These are phyloP conservation scores for Paradisaea rubra DNA, from an alignment of 2,113 vertebrate species.

Conservation along the genomic window DNA sequence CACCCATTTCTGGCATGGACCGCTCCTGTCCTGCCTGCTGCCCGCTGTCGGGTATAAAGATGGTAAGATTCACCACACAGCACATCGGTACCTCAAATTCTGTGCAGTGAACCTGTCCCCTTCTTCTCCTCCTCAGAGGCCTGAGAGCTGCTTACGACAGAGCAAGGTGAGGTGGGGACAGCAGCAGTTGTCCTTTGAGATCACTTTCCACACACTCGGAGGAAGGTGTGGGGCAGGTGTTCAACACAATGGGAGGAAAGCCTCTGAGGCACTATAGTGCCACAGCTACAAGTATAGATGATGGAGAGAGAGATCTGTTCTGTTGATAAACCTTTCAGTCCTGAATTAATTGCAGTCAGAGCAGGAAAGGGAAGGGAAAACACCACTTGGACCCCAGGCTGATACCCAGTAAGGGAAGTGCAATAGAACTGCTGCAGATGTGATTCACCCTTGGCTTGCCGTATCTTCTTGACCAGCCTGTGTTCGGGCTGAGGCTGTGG, in stretches of 20 bases:
- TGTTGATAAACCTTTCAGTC: background rate
- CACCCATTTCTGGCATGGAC: background rate
- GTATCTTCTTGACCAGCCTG: background rate
- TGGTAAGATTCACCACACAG: background rate
- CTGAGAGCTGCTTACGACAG: background rate
- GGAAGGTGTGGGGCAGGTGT: background rate
- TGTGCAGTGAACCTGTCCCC: background rate
- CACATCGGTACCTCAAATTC: background rate
- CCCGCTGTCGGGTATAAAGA: background rate
- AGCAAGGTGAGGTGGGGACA: background rate
- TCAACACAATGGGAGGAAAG: background rate
- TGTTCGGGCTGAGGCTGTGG: rapidly evolving
- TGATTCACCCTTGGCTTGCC: rapidly evolving
- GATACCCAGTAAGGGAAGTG: background rate
- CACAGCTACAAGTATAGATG: background rate
- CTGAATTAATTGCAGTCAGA: background rate
- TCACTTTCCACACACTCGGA: rapidly evolving
- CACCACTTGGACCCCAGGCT: background rate
- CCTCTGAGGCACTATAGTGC: rapidly evolving
- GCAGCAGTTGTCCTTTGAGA: background rate
- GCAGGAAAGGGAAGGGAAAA: slow-evolving; percentile 5
- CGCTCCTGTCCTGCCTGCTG: background rate
- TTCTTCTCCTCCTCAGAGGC: background rate
- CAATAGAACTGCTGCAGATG: background rate
- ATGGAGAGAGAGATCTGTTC: background rate